Evolutionary conservation across 2,797 vertebrate genomes (phyloP).

Genomic region (Florisuga fusca): DNA sequence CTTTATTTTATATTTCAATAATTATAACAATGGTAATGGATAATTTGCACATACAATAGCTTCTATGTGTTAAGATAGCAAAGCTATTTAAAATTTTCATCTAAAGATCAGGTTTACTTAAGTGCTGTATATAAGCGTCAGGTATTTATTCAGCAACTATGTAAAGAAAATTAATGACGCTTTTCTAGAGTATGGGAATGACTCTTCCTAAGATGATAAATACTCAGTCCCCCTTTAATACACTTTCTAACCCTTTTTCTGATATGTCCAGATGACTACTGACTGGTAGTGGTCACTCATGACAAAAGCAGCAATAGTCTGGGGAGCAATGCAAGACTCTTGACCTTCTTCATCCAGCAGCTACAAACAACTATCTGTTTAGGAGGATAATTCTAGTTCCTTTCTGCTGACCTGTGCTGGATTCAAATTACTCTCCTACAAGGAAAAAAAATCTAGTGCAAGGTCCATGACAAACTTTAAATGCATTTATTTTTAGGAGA

Average conservation of each 20-base stretch:
- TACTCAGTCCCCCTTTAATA: background rate
- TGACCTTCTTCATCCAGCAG: background rate
- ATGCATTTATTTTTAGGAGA: slow-evolving; percentile 11
- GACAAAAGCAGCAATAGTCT: background rate
- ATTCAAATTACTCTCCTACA: background rate
- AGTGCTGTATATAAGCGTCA: rapidly evolving
- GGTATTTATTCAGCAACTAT: background rate
- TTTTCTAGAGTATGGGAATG: background rate
- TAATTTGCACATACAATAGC: background rate
- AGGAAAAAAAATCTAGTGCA: background rate
- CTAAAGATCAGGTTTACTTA: background rate
- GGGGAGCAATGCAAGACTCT: background rate
- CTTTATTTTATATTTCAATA: background rate
- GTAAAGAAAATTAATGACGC: background rate
- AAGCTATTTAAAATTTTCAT: background rate
- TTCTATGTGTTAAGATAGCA: background rate
- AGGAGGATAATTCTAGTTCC: background rate
- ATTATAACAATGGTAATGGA: background rate
- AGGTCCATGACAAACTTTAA: background rate
- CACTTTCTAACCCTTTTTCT: background rate
- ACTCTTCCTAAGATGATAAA: background rate
- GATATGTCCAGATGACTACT: background rate
- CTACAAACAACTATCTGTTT: background rate
- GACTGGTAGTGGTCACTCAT: background rate
- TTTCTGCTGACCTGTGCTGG: background rate